Evolutionary conservation across 2,113 vertebrate genomes (phyloP), one percentile per base, ranked within the genome.

Genomic region (Erythrolamprus reginae): DNA sequence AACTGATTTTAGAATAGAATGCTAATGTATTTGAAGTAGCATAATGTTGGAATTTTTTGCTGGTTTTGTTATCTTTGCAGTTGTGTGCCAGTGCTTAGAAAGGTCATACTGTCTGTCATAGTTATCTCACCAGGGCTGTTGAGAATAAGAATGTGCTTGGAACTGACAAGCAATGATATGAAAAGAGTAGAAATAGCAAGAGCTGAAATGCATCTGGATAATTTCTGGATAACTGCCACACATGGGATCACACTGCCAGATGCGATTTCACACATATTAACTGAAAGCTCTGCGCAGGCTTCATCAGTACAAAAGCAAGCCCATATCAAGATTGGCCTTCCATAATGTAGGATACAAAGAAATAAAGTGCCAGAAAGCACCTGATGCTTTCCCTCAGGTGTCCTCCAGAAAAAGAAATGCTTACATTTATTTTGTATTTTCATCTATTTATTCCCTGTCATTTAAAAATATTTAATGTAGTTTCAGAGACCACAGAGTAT

Each of bases 41-140:
- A 56, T 91, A 83, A 86, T 88, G 47, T 51, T 52, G 56, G 90
- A 56, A 91, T 93, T 90, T 21, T 94, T 92, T 61, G 93, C 52
- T 87, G 38, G n/a, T 92, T 95, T 84, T 58, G 88, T 95, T 93
- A 84, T 95, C 94, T 93, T 91, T 61, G 50, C 87, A 10, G 58
- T 87, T 89, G 61, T 91, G 12, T 82, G 77, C 83, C 38, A 88
- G 51, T 89, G 58, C n/a, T 90, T 93, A 88, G 92, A 95, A 96
- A 95, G 95, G 93, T 94, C 95, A 61, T 50, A 52, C 88, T 92
- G 88, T 61, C 87, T 96, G 91, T 96, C 94, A 90, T 88, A 90
- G 92, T 95, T 94, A 92, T 77, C 93, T 96, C 50, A 48, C 58
- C 55, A 90, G 90, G 70, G 53, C 84, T 0, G 3, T 93, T 95